A percentile compares a stretch with the other conserved stretches of the same genome.
Conservation (phyloP, 2,888 invertebrate genomes). For the Petrolisthes manimaculis region DNA sequence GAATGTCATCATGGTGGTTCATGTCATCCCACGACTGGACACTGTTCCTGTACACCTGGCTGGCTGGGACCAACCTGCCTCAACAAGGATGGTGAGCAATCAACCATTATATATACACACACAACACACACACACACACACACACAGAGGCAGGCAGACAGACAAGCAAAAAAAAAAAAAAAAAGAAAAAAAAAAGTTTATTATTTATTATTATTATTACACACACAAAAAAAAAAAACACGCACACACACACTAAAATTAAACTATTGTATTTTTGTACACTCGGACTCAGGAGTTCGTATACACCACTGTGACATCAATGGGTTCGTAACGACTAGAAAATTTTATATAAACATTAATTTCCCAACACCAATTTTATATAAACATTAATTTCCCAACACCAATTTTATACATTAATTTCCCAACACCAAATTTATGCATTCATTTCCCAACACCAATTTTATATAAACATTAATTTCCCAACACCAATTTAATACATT, state of each 20-base stretch:
- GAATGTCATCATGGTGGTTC: constrained; percentile 81
- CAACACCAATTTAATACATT: no score
- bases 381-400: not conserved
- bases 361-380: not conserved
- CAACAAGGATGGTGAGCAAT: constrained; percentile 17
- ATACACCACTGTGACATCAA: no score
- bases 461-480: not conserved
- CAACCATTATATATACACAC: not conserved
- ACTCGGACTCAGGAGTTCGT: no score
- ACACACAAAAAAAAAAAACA: no score
- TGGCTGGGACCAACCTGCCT: constrained; percentile 75
- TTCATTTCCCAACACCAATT: no score
- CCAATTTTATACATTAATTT: not conserved
- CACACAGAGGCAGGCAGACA: not conserved
- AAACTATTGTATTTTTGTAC: no score
- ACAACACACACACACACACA: no score
- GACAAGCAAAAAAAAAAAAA: no score
- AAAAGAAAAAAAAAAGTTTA: no score
- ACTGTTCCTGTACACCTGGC: constrained; percentile 82
- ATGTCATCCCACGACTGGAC: constrained; percentile 76
- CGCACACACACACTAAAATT: no score
- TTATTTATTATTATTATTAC: no score
- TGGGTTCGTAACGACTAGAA: not conserved
- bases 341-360: not conserved
- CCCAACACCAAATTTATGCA: not conserved